A percentile compares a stretch with the other conserved stretches of the same genome.
Evolutionary conservation across 2,113 vertebrate genomes (phyloP).

Genomic region (Lepisosteus oculatus): DNA sequence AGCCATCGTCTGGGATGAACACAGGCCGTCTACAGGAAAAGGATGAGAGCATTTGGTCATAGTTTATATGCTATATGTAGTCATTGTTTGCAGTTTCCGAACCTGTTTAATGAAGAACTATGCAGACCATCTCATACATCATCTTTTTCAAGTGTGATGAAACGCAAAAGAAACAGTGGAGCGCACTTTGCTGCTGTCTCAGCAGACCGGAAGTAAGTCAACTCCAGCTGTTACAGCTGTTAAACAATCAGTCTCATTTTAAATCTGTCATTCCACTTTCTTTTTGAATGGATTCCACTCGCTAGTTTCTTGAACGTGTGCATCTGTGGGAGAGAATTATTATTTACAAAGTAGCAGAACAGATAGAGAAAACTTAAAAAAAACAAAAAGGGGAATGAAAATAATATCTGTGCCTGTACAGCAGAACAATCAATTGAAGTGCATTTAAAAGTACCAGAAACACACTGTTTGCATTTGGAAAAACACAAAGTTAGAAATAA

Average conservation of each 20-base stretch:
- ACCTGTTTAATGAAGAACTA: too few species aligned
- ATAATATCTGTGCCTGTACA: not conserved
- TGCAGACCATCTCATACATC: too few species aligned
- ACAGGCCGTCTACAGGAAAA: conserved; percentile 65
- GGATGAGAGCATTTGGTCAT: conserved; percentile 7
- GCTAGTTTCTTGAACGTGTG: conserved; percentile 21
- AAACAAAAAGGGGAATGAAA: not conserved
- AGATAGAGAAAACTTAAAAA: conserved; percentile 3
- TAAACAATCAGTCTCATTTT: conserved; percentile 58
- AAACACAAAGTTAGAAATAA: conserved; percentile 4
- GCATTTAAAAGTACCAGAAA: too few species aligned
- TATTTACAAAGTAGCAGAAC: conserved; percentile 6
- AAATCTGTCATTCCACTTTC: not conserved
- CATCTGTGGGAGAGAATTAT: conserved; percentile 13
- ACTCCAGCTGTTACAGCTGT: conserved; percentile 62
- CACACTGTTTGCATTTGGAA: conserved; percentile 2
- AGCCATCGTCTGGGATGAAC: conserved; percentile 86
- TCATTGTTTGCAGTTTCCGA: too few species aligned
- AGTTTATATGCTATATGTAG: too few species aligned
- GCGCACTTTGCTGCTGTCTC: conserved; percentile 43
- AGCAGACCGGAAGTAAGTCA: conserved; percentile 50
- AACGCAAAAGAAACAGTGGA: conserved; percentile 27
- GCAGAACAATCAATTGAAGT: too few species aligned
- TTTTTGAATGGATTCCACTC: not conserved
- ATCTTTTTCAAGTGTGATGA: conserved; percentile 39